phyloP scores from a whole-genome alignment of 2,888 invertebrate genomes.

The Parnassius glacialis region DNA sequence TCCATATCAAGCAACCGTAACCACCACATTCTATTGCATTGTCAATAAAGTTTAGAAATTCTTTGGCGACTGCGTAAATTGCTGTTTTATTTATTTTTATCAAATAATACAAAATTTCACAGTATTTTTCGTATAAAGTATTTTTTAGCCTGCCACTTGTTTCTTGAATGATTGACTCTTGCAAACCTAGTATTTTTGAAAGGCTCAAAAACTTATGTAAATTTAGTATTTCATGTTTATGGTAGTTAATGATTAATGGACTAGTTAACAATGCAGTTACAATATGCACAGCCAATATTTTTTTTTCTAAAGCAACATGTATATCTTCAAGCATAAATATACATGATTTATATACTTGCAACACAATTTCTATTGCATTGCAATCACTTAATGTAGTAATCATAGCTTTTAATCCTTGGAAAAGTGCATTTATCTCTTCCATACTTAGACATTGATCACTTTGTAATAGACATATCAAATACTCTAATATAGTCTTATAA shows the following conservation, averaged over 20 bases:
- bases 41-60: conserved; percentile 51
- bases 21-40: conserved; percentile 69
- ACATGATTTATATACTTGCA: conserved; percentile 50
- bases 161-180: conserved; percentile 38
- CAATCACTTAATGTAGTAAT: conserved; percentile 31
- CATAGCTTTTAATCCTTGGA: conserved; percentile 37
- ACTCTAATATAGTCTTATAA: conserved; percentile 47
- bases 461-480: conserved; percentile 46
- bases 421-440: conserved; percentile 44
- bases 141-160: conserved; percentile 59
- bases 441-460: conserved; percentile 43
- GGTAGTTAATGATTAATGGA: conserved; percentile 33
- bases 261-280: conserved; percentile 44
- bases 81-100: conserved; percentile 34
- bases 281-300: conserved; percentile 48
- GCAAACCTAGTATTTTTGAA: conserved; percentile 38
- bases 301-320: conserved; percentile 44
- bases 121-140: conserved; percentile 57
- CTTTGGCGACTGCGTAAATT: conserved; percentile 26
- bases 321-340: conserved; percentile 47
- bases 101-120: conserved; percentile 50
- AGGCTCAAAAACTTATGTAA: conserved; percentile 42
- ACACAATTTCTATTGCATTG: conserved; percentile 39
- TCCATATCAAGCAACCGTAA: conserved; percentile 66
- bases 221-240: conserved; percentile 49